Evolutionary conservation across 2,113 vertebrate genomes (phyloP).

Genomic region (Anas platyrhynchos): DNA sequence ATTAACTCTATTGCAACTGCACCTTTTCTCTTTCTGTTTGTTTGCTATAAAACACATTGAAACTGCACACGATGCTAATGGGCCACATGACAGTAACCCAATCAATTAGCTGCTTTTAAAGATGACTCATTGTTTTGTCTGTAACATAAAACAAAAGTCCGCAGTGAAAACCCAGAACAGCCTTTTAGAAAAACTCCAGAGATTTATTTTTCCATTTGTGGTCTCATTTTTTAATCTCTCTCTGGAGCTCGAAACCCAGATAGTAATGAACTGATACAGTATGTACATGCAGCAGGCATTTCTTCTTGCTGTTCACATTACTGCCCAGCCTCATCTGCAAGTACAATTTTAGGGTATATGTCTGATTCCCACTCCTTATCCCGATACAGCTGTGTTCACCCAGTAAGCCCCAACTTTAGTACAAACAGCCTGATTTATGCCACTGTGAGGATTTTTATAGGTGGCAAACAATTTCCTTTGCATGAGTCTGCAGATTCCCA

Average conservation of each 20-base stretch:
- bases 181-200: constrained; percentile 33
- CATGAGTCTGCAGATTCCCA: neutral
- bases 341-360: neutral
- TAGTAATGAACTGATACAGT: neutral
- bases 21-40: neutral
- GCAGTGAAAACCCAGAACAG: neutral
- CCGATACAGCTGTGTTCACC: neutral
- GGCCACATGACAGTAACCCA: neutral
- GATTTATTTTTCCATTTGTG: constrained; percentile 39
- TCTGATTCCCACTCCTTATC: neutral
- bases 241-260: neutral
- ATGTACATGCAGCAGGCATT: neutral
- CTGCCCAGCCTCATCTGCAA: neutral
- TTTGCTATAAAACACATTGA: neutral
- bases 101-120: constrained; percentile 44
- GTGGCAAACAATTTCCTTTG: neutral
- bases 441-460: neutral
- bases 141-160: constrained; percentile 42
- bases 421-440: neutral
- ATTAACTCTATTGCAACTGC: neutral
- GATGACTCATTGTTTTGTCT: constrained; percentile 60
- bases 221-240: constrained; percentile 29
- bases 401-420: neutral
- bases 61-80: neutral
- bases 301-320: neutral